Conservation (phyloP, 2,888 invertebrate species). For the Toxonevra muliebris region DNA sequence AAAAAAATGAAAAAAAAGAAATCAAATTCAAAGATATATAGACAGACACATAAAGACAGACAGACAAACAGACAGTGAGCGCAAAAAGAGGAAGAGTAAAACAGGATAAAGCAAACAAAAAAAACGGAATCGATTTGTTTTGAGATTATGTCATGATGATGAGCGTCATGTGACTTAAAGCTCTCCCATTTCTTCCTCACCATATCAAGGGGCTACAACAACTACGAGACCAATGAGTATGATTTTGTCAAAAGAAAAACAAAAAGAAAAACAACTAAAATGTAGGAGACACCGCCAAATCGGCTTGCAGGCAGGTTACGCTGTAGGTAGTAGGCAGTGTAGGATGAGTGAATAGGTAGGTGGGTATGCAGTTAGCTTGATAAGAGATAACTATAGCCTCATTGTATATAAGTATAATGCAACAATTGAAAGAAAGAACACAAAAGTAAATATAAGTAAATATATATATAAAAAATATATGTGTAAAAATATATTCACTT, state of each 20-base stretch:
- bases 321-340: too few species aligned
- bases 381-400: not conserved
- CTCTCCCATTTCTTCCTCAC: not conserved
- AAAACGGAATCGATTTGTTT: slow-evolving; percentile 57
- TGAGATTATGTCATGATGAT: slow-evolving; percentile 55
- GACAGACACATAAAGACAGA: too few species aligned
- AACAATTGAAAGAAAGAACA: slow-evolving; percentile 24
- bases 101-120: slow-evolving; percentile 7
- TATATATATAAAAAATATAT: slow-evolving; percentile 10
- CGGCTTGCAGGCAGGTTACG: too few species aligned
- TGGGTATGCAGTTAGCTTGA: not conserved
- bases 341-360: too few species aligned
- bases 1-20: too few species aligned
- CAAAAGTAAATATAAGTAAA: slow-evolving; percentile 5
- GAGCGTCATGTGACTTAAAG: slow-evolving; percentile 43
- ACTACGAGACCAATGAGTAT: not conserved
- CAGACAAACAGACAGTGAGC: slow-evolving; percentile 13
- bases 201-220: not conserved
- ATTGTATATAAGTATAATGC: not conserved
- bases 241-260: not conserved
- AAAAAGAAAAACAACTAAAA: slow-evolving; percentile 3
- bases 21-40: too few species aligned
- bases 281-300: not conserved
- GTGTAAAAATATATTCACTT: slow-evolving; percentile 18
- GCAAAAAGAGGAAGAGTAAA: slow-evolving; percentile 15